Evolutionary conservation across 2,113 vertebrate species (phyloP), one percentile per base, ranked within the genome.

Genomic region (Lepidothrix coronata): DNA sequence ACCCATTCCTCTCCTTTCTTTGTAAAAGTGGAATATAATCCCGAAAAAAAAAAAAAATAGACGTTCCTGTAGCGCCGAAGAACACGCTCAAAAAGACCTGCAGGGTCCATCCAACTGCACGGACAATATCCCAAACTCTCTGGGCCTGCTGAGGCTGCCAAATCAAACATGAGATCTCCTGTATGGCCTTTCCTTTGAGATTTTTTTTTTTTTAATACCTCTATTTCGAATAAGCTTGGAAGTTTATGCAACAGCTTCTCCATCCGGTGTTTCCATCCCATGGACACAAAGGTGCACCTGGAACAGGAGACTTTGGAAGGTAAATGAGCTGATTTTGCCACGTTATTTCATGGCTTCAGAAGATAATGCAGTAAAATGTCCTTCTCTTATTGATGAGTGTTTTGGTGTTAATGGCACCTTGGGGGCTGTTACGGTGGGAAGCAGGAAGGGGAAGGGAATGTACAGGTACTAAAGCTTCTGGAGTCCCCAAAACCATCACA

Each of bases 391-490:
- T 8, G 61, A 7, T 10, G 68, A 52, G 48, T 5, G 68, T 31
- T 65, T 11, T n/a, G 54, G 28, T 55, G 86, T 8, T 30, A 28
- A 11, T 13, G 84, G 84, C 85, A 31, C 44, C 35, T 37, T 12
- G 52, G 79, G 75, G 74, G 77, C 59, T 3, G 1, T 35, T 5
- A 15, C 27, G 1, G 54, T 48, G 58, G 79, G 79, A 57, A 90
- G 82, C 75, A 77, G 75, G 54, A 2, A 76, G 43, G 88, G 85
- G 59, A 85, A 87, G 88, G 85, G 72, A 85, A 75, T 5, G 78
- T 71, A 87, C 70, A 89, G 96, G 96, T 96, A 97, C 93, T 94
- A 85, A 94, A 94, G 37, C 49, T 80, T 71, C 85, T 92, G 80
- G 65, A 70, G 70, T 14, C 48, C 67, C 94, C 79, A 1, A 19